Evolutionary conservation across 2,888 invertebrate species (phyloP), one percentile per base, ranked within the genome.

Genomic region (Lamellibrachia columna): DNA sequence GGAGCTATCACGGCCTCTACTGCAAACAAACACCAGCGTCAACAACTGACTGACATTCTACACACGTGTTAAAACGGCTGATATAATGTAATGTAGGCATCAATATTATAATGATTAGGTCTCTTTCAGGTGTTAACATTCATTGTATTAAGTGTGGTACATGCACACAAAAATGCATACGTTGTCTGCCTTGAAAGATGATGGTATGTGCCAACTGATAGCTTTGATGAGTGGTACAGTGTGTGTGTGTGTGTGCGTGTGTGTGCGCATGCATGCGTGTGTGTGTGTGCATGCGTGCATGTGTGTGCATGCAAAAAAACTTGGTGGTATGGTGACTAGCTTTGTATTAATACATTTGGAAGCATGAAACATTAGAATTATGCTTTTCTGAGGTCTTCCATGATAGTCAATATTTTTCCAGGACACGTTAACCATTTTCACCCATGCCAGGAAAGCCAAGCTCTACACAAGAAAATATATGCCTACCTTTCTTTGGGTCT

Each of bases 1-100:
- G 96, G 96, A 53, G 95, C 95, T 75, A 95, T 94, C 92, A 96
- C 95, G 53, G 93, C 91, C 91, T 75, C 75, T 11, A 75, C 75
- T 75, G 75, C 55, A 22, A 6, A 75, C 75, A 75, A 75, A 22
- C 22, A 75, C 4, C 60, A 60, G 22, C 22, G 22, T 75, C 2
- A 75, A 75, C 75, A 22, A 75, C 75, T 22, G 4, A 75, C 75
- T 22, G 4, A 75, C 22, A 6, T 22, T 2, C n/a, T n/a, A 75
- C 22, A 22, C 6, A 6, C n/a, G 15, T 75, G 22, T 6, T n/a
- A 75, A 15, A 75, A 75, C 15, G 75, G n/a, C 22, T 22, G 1
- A 75, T 22, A 22, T 15, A 22, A 75, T 75, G 0, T 40, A 22
- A 75, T 15, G 6, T 75, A 75, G 75, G 75, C n/a, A 6, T 75